Percentiles rank a stretch among this genome's conserved stretches.
phyloP scores from a whole-genome alignment of 1,140 invertebrate species.

The Ganaspis sp. region DNA sequence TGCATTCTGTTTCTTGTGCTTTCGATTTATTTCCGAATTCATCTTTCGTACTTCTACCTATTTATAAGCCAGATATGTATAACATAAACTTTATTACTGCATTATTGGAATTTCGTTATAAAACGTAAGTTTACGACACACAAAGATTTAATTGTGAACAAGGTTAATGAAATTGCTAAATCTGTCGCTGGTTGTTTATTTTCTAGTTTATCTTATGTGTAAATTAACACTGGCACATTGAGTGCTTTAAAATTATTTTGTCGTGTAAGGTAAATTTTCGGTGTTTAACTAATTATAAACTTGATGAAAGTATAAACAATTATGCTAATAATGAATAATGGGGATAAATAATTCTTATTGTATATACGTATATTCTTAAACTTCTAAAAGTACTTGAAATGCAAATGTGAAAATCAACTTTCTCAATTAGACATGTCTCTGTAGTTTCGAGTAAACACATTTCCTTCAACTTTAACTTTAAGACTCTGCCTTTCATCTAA shows the following conservation, averaged over 20 bases:
- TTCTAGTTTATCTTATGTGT: neutral
- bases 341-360: neutral
- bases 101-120: neutral
- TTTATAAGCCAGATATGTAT: too few relatives aligned
- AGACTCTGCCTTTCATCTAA: neutral
- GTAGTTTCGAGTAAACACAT: neutral
- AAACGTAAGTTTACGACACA: neutral
- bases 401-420: constrained; percentile 7
- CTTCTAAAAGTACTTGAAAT: neutral
- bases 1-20: too few relatives aligned
- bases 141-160: neutral
- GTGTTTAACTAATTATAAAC: neutral
- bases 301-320: neutral
- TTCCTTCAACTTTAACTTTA: neutral
- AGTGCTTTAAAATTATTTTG: neutral
- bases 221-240: neutral
- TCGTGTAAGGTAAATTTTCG: neutral
- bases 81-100: too few relatives aligned
- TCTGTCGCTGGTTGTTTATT: neutral
- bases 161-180: constrained; percentile 9
- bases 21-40: too few relatives aligned
- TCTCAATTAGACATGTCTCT: neutral
- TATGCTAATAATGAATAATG: too few relatives aligned
- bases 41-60: too few relatives aligned
- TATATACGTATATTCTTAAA: neutral